These are phyloP conservation scores for Dynastes tityus DNA, from an alignment of 2,888 invertebrate species.

Conservation along the genomic window DNA sequence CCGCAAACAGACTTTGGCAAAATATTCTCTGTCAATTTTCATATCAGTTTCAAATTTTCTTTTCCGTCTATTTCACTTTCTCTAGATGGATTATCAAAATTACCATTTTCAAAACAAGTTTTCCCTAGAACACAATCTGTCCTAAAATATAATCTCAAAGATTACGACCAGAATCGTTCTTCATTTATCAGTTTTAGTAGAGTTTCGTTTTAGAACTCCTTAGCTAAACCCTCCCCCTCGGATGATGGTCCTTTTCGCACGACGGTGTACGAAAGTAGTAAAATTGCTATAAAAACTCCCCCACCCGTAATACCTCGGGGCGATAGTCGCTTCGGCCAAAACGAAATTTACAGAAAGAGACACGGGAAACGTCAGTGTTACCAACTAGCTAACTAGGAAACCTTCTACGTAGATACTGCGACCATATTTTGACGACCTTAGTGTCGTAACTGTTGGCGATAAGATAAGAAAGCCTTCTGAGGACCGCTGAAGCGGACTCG, in stretches of 20 bases:
- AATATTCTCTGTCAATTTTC: too few relatives aligned
- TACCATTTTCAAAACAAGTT: too few relatives aligned
- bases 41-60: too few relatives aligned
- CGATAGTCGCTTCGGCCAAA: not conserved
- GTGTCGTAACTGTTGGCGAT: slow-evolving; percentile 67
- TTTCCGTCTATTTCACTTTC: too few relatives aligned
- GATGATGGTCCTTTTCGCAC: not conserved
- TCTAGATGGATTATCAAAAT: too few relatives aligned
- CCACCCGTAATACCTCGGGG: not conserved
- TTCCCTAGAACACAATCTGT: too few relatives aligned
- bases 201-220: too few relatives aligned
- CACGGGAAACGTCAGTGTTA: slow-evolving; percentile 39
- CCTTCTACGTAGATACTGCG: slow-evolving; percentile 41
- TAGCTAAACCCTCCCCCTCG: too few relatives aligned
- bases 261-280: not conserved
- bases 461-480: slow-evolving; percentile 68
- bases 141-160: too few relatives aligned
- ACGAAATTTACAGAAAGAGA: slow-evolving; percentile 8
- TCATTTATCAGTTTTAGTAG: too few relatives aligned
- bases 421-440: slow-evolving; percentile 67
- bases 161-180: too few relatives aligned
- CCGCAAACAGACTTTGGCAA: too few relatives aligned
- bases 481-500: slow-evolving; percentile 66
- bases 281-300: slow-evolving; percentile 23
- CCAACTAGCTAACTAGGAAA: not conserved